Conservation (phyloP, 2,113 vertebrate species). For the Lichenostomus cassidix region DNA sequence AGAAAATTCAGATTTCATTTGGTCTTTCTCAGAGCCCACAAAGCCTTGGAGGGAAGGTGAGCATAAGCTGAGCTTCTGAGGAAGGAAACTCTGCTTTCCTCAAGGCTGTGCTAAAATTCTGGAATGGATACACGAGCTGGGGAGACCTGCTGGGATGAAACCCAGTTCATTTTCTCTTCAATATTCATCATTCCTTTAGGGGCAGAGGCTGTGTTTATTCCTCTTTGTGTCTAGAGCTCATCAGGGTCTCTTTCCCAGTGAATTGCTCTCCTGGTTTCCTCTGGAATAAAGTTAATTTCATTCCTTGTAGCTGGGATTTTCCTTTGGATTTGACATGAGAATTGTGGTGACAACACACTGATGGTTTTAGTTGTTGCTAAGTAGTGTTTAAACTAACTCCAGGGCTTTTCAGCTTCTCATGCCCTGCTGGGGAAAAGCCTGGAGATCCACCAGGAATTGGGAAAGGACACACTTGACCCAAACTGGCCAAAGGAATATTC, state of each 20-base stretch:
- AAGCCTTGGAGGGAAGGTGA: neutral
- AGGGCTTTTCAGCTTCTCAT: neutral
- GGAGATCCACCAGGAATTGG: neutral
- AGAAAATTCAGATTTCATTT: neutral
- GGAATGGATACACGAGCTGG: neutral
- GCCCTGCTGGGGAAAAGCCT: neutral
- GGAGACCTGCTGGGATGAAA: neutral
- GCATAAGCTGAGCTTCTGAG: neutral
- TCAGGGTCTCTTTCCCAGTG: neutral
- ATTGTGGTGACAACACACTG: neutral
- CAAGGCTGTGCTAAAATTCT: neutral
- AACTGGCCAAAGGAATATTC: neutral
- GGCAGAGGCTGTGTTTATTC: neutral
- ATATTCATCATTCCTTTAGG: neutral
- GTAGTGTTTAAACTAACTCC: neutral
- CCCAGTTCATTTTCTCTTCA: neutral
- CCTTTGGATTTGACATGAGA: neutral
- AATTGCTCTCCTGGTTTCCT: neutral
- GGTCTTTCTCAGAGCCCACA: neutral
- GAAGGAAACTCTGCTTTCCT: neutral
- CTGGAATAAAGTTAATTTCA: neutral
- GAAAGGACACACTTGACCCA: neutral
- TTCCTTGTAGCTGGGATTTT: neutral
- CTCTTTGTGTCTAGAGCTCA: neutral
- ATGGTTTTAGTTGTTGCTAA: neutral